These are phyloP conservation scores for Sicus ferrugineus DNA, from an alignment of 2,888 invertebrate species.

Conservation along the genomic window DNA sequence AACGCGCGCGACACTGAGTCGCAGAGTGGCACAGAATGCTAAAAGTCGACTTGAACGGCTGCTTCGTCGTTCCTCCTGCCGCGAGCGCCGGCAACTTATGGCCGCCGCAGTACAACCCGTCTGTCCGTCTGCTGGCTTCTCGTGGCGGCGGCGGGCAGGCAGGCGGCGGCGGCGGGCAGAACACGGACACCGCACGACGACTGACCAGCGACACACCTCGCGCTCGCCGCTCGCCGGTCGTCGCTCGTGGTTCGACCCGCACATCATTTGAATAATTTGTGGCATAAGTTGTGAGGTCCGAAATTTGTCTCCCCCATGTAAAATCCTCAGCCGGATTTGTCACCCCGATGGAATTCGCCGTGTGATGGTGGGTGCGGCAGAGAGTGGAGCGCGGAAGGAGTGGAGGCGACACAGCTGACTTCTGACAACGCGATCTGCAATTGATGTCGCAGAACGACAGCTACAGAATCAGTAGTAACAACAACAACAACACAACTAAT, in stretches of 20 bases:
- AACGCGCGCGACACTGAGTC: too few relatives aligned
- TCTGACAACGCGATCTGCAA: conserved; percentile 17
- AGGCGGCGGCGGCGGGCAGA: neutral
- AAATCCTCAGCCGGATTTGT: conserved; percentile 34
- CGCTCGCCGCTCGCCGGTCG: neutral
- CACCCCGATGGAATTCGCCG: too few relatives aligned
- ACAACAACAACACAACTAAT: conserved; percentile 30
- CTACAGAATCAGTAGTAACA: conserved; percentile 12
- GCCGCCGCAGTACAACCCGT: too few relatives aligned
- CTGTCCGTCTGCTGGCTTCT: too few relatives aligned
- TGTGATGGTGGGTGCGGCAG: neutral
- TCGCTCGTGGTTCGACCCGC: too few relatives aligned
- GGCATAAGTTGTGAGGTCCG: conserved; percentile 38
- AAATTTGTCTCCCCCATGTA: conserved; percentile 39
- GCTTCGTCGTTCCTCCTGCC: too few relatives aligned
- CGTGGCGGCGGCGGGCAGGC: too few relatives aligned
- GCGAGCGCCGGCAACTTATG: too few relatives aligned
- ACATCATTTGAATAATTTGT: conserved; percentile 38
- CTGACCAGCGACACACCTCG: neutral
- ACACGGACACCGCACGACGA: neutral
- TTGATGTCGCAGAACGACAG: conserved; percentile 14
- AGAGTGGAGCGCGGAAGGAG: neutral
- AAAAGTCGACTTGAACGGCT: too few relatives aligned
- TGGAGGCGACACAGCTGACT: neutral
- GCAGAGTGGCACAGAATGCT: too few relatives aligned